Evolutionary conservation across 2,113 vertebrate genomes (phyloP), one percentile per base, ranked within the genome.

Genomic region (Litocranius walleri): DNA sequence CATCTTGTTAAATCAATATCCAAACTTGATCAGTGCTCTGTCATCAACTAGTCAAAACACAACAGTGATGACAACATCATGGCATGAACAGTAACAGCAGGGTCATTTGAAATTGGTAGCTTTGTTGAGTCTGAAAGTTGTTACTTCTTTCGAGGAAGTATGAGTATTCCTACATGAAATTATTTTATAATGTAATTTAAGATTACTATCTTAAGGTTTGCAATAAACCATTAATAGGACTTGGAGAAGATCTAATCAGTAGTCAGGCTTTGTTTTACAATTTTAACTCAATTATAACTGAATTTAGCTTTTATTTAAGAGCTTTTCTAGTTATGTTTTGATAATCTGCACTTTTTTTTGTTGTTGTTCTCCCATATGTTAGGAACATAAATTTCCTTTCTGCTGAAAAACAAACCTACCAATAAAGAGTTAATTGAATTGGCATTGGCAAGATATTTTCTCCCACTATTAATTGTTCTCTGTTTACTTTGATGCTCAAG

Each of bases 401-500:
- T 89, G 93, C 52, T 93, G 82, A 88, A 97, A 98, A 98, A 97
- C 61, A 98, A 13, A n/a, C 93, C 96, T 92, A 97, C 98, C 97
- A 97, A 98, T 96, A 97, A 98, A 98, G 98, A 98, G 98, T 99
- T 99, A 99, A 99, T 98, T 98, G 98, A 98, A 97, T 98, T 97
- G 98, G 97, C 97, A 97, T 97, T 99, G 98, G 95, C 97, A 97
- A 97, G 95, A 98, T 98, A 96, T 98, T 98, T 98, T 98, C 96
- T 97, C 96, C 98, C 96, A 29, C 99, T 98, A 99, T 99, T 99
- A 99, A 99, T 99, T 99, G 98, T 99, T 99, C 99, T 99, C 98
- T 99, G 98, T 99, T 99, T 99, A 99, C 99, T 99, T 99, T 99
- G 98, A 99, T 99, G 99, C 98, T 99, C 98, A 98, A 99, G 98